These are phyloP conservation scores for Panagrolaimus sp. DNA, from an alignment of 1,140 invertebrate genomes.

Conservation along the genomic window DNA sequence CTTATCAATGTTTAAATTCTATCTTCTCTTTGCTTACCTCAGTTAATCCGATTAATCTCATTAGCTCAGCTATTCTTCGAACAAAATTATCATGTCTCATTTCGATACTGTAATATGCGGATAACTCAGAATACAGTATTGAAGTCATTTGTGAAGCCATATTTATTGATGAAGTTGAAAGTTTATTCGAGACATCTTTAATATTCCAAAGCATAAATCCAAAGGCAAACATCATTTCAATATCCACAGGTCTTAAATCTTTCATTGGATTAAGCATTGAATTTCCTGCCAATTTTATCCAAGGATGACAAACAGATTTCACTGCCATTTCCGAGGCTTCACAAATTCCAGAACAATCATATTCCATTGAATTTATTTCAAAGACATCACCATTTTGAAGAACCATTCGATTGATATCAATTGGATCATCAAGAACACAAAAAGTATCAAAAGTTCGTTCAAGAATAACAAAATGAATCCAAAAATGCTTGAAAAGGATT, in stretches of 20 bases:
- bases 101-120: constrained; percentile 9
- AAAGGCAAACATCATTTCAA: constrained; percentile 22
- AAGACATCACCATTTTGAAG: constrained; percentile 21
- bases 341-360: constrained; percentile 2
- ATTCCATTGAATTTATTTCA: constrained; percentile 13
- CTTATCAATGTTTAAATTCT: too few species aligned
- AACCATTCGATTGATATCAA: constrained; percentile 23
- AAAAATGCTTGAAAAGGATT: constrained; percentile 27
- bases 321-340: not conserved
- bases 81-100: constrained; percentile 13
- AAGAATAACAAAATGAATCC: constrained; percentile 23
- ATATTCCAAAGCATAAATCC: constrained; percentile 26
- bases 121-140: constrained; percentile 24
- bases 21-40: constrained; percentile 11
- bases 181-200: not conserved
- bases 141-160: constrained; percentile 18
- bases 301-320: constrained; percentile 16
- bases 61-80: constrained; percentile 17
- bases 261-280: constrained; percentile 28
- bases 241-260: constrained; percentile 12
- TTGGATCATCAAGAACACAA: not conserved
- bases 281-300: constrained; percentile 10
- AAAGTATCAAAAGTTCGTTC: constrained; percentile 26
- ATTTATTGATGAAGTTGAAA: not conserved
- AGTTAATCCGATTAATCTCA: constrained; percentile 21